These are phyloP conservation scores for Trichogramma dendrolimi DNA, from an alignment of 2,888 invertebrate genomes.

Conservation along the genomic window DNA sequence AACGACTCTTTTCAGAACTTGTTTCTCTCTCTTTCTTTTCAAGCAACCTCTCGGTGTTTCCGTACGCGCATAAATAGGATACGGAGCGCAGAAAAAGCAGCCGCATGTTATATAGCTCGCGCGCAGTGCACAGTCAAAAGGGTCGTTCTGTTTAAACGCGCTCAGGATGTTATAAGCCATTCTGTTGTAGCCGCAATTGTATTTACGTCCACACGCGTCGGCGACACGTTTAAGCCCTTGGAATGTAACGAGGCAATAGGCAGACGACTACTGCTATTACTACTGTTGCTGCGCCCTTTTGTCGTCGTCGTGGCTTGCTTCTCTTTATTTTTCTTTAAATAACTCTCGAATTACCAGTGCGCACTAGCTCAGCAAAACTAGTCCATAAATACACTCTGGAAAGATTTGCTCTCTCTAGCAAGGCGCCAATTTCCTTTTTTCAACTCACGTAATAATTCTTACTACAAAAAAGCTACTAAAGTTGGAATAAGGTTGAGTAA, in stretches of 20 bases:
- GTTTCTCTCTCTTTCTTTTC: no score
- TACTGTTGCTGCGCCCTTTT: not conserved
- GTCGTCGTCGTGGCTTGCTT: slow-evolving; percentile 1
- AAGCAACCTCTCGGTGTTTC: no score
- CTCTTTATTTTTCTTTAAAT: slow-evolving; percentile 37
- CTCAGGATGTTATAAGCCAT: slow-evolving; percentile 35
- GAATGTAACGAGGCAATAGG: not conserved
- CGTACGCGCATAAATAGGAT: no score
- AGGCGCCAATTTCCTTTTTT: no score
- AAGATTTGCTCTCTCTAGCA: no score
- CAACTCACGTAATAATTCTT: no score
- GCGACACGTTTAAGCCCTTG: not conserved
- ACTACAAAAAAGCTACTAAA: no score
- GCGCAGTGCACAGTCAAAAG: slow-evolving; percentile 22
- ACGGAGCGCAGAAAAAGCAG: no score
- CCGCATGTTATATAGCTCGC: not conserved
- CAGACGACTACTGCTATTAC: not conserved
- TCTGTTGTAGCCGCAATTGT: slow-evolving; percentile 39
- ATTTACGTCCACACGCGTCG: slow-evolving; percentile 40
- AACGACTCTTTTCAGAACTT: no score
- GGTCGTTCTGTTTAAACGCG: slow-evolving; percentile 29
- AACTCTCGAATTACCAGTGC: slow-evolving; percentile 40
- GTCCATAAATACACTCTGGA: no score
- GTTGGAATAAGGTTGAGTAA: no score
- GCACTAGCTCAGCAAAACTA: not conserved